Evolutionary conservation across 2,888 invertebrate genomes (phyloP), one percentile per base, ranked within the genome.

Genomic region (Galerucella calmariensis): DNA sequence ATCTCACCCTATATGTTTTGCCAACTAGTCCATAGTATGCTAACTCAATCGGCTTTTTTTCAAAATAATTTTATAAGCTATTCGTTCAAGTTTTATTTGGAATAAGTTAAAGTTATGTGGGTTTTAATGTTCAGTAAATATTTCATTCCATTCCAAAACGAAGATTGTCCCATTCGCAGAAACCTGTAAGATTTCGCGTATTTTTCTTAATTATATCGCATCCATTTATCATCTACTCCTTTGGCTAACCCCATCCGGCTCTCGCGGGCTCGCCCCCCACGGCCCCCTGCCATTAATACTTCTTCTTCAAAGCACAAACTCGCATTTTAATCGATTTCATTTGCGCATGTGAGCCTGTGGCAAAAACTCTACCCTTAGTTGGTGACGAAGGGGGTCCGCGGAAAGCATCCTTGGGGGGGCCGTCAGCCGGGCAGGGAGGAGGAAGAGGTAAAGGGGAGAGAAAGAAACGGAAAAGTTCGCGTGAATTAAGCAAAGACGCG

Each of bases 311-410:
- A 89, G 89, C 89, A 89, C 89, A 88, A 89, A 89, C 88, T 90
- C 90, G 90, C 90, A 90, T 90, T 90, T 91, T 90, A 90, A 91
- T 91, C 90, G 91, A 91, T 91, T 90, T 90, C 90, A 91, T 90
- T 91, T 90, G 90, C 90, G 90, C 90, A 90, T 90, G 90, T 90
- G 90, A 90, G 90, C 86, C 88, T 88, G 90, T 89, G 86, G 88
- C 88, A 88, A 88, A 87, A 87, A 87, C 87, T 87, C 85, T 84
- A 85, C 86, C 85, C 83, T 85, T 83, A 84, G 83, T 83, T 83
- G 85, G 85, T 84, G 86, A 84, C 84, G 84, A 81, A 80, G 79
- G 78, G 81, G 78, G 78, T 70, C 72, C 81, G 81, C 83, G 83
- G 82, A 78, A 74, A 75, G 77, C 77, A 77, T 77, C 75, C 77